Percentiles rank a stretch among this genome's conserved stretches.
These are phyloP conservation scores for Melinopterus prodromus DNA, from an alignment of 2,888 invertebrate species.

Conservation along the genomic window DNA sequence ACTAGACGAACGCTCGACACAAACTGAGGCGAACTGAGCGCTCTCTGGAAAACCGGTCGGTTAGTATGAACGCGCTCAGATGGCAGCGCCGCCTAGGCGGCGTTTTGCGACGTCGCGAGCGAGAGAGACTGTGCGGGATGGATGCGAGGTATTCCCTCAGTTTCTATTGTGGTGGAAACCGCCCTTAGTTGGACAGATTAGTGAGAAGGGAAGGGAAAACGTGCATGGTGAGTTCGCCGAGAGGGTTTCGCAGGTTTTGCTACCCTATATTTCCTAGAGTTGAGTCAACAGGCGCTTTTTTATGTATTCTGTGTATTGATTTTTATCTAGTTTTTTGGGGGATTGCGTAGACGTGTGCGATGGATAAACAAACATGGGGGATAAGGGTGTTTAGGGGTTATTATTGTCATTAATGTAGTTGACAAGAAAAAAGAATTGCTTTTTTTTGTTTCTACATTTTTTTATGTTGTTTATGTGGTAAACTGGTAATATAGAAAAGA, in stretches of 20 bases:
- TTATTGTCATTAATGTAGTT: too few species aligned
- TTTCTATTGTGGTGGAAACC: neutral
- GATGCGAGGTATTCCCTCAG: neutral
- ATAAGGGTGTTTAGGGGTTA: neutral
- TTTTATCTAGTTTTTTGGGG: slow-evolving; percentile 4
- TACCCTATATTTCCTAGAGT: neutral
- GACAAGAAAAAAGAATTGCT: too few species aligned
- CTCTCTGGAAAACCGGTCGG: slow-evolving; percentile 21
- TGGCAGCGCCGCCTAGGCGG: slow-evolving; percentile 33
- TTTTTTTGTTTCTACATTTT: too few species aligned
- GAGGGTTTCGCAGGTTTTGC: neutral
- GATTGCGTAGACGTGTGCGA: neutral
- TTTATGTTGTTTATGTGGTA: too few species aligned
- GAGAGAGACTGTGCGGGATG: neutral
- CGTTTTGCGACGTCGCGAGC: slow-evolving; percentile 10
- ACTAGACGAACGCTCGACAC: slow-evolving; percentile 45
- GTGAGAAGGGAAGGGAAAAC: neutral
- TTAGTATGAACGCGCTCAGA: slow-evolving; percentile 22
- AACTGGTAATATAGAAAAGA: too few species aligned
- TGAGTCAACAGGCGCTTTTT: neutral
- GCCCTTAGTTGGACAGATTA: slow-evolving; percentile 4
- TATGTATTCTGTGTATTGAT: neutral
- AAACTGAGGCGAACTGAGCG: slow-evolving; percentile 31
- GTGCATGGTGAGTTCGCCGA: neutral
- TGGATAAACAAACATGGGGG: neutral